phyloP scores from a whole-genome alignment of 2,797 vertebrate species.

The Pelodytes ibericus region DNA sequence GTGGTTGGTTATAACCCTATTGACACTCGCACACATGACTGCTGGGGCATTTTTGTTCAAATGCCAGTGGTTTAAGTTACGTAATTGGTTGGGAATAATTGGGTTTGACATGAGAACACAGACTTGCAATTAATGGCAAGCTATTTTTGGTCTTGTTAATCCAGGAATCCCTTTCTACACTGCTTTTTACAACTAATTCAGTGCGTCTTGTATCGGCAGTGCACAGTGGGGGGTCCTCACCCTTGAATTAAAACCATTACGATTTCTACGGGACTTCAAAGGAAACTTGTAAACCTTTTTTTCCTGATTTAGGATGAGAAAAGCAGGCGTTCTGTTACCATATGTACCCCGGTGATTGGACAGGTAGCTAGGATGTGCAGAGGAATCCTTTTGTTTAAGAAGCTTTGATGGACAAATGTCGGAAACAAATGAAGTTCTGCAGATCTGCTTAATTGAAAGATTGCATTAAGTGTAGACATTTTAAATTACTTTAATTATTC shows the following conservation, averaged over 20 bases:
- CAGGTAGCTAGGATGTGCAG: too few relatives aligned
- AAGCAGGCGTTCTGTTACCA: constrained; percentile 10
- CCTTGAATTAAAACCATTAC: constrained; percentile 10
- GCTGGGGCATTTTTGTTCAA: constrained; percentile 2
- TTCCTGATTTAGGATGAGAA: constrained; percentile 26
- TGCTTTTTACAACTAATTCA: neutral
- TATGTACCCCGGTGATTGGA: too few relatives aligned
- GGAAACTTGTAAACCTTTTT: constrained; percentile 1
- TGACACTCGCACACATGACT: constrained; percentile 17
- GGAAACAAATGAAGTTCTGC: too few relatives aligned
- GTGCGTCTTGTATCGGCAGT: neutral
- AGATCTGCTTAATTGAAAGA: too few relatives aligned
- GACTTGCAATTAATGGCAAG: constrained; percentile 18
- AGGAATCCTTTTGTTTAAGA: too few relatives aligned
- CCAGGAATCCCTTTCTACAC: constrained; percentile 29
- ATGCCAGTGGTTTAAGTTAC: constrained; percentile 7
- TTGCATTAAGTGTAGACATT: too few relatives aligned
- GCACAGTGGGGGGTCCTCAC: neutral
- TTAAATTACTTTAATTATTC: too few relatives aligned
- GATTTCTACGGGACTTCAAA: constrained; percentile 25
- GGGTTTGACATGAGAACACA: constrained; percentile 29
- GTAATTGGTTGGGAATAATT: constrained; percentile 33
- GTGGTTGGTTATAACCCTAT: neutral
- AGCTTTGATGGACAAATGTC: too few relatives aligned
- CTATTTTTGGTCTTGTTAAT: constrained; percentile 34